phyloP scores from a whole-genome alignment of 2,888 invertebrate species.

The Phaonia tiefii region DNA sequence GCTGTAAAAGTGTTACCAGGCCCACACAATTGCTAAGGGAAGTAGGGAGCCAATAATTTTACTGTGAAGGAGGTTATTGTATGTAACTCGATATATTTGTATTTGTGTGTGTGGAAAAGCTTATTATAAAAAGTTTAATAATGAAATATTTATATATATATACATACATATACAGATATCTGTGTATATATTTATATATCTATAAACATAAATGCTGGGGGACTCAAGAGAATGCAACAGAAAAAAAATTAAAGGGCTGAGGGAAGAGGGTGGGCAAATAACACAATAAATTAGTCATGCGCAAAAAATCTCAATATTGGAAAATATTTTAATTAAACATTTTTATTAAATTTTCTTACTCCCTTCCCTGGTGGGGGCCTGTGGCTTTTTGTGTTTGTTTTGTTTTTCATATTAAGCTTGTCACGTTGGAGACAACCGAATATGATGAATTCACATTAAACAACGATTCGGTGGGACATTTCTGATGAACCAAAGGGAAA shows the following conservation, averaged over 20 bases:
- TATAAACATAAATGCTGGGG: neutral
- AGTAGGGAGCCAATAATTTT: constrained; percentile 34
- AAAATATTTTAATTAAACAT: constrained; percentile 67
- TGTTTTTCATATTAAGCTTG: constrained; percentile 16
- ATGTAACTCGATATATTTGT: constrained; percentile 11
- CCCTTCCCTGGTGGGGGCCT: neutral
- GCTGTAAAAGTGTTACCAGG: constrained; percentile 67
- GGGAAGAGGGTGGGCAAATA: constrained; percentile 13
- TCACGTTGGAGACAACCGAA: constrained; percentile 1
- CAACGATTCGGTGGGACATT: no score
- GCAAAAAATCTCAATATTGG: constrained; percentile 67
- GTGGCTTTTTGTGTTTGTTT: neutral
- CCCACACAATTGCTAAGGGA: constrained; percentile 23
- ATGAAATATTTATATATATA: constrained; percentile 52
- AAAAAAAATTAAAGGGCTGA: neutral
- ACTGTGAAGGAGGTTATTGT: constrained; percentile 55
- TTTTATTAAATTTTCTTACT: constrained; percentile 63
- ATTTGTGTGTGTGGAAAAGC: constrained; percentile 56
- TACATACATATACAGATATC: neutral
- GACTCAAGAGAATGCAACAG: no score
- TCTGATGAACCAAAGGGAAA: no score
- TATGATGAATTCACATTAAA: neutral
- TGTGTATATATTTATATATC: neutral
- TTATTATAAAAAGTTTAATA: constrained; percentile 68
- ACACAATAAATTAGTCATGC: constrained; percentile 67